phyloP scores from a whole-genome alignment of 2,888 invertebrate genomes.

The Hyalella azteca region DNA sequence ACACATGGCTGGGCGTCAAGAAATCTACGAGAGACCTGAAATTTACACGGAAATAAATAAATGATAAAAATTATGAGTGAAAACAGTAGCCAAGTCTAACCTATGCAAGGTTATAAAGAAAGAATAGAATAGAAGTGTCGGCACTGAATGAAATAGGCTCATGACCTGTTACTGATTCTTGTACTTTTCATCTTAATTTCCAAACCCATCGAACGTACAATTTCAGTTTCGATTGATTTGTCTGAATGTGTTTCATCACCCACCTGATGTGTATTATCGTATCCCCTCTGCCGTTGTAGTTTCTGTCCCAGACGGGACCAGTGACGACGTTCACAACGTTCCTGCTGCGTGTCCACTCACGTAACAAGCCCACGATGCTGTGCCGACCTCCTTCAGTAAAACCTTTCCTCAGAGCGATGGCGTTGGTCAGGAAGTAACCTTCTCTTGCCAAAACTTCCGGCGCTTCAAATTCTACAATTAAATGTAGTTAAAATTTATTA shows the following conservation, averaged over 20 bases:
- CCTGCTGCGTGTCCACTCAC: conserved; percentile 26
- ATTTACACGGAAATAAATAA: no score
- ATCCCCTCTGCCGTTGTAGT: conserved; percentile 50
- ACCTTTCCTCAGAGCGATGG: conserved; percentile 44
- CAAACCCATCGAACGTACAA: no score
- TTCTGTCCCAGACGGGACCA: conserved; percentile 54
- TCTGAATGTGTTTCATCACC: no score
- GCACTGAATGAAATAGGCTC: no score
- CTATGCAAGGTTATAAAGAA: no score
- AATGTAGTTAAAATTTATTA: no score
- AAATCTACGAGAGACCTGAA: conserved; percentile 46
- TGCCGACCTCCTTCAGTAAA: conserved; percentile 37
- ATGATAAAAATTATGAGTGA: no score
- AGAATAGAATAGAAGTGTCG: no score
- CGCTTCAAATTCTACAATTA: background rate
- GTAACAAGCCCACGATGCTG: conserved; percentile 42
- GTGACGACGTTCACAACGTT: conserved; percentile 47
- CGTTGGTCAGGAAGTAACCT: conserved; percentile 50
- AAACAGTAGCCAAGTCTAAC: no score
- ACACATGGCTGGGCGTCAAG: conserved; percentile 48
- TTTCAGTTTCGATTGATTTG: no score
- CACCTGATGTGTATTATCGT: conserved; percentile 16
- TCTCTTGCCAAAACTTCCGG: conserved; percentile 32
- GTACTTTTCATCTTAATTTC: no score
- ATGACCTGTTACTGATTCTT: no score